Evolutionary conservation across 2,888 invertebrate species (phyloP).

Genomic region (Trissoscelio sp.): DNA sequence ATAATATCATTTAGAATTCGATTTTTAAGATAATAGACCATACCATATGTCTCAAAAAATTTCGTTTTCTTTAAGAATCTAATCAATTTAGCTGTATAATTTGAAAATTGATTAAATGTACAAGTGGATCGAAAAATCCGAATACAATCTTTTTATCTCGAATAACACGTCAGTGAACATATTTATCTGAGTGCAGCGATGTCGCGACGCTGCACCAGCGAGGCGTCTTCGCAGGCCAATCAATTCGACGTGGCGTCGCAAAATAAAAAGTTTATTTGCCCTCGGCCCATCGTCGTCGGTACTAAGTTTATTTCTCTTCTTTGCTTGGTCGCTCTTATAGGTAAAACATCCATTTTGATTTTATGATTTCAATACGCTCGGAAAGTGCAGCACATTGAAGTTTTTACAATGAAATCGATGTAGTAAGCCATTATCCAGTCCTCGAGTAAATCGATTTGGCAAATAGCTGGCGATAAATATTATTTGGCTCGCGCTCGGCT

Average conservation of each 20-base stretch:
- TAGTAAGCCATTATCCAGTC: slow-evolving; percentile 44
- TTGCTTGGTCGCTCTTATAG: slow-evolving; percentile 40
- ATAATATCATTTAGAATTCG: too few relatives aligned
- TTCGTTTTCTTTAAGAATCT: too few relatives aligned
- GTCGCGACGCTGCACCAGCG: slow-evolving; percentile 27
- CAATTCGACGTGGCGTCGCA: slow-evolving; percentile 48
- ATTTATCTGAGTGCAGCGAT: slow-evolving; percentile 3
- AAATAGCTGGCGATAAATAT: slow-evolving; percentile 45
- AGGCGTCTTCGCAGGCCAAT: slow-evolving; percentile 32
- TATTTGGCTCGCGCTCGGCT: slow-evolving; percentile 10
- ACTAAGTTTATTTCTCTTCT: slow-evolving; percentile 21
- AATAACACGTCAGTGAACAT: not conserved
- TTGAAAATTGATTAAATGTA: too few relatives aligned
- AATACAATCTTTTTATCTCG: not conserved
- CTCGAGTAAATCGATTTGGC: slow-evolving; percentile 59
- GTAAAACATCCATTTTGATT: slow-evolving; percentile 60
- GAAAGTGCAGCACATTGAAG: slow-evolving; percentile 45
- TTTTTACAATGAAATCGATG: slow-evolving; percentile 58
- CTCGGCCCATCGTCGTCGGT: slow-evolving; percentile 47
- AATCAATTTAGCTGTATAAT: too few relatives aligned
- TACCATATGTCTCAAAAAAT: too few relatives aligned
- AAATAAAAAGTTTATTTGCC: slow-evolving; percentile 54
- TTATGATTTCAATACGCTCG: slow-evolving; percentile 58
- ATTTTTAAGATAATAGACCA: too few relatives aligned
- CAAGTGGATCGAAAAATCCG: too few relatives aligned